A percentile compares a stretch with the other conserved stretches of the same genome.
Conservation (phyloP, 2,113 vertebrate species). For the Mastomys coucha region DNA sequence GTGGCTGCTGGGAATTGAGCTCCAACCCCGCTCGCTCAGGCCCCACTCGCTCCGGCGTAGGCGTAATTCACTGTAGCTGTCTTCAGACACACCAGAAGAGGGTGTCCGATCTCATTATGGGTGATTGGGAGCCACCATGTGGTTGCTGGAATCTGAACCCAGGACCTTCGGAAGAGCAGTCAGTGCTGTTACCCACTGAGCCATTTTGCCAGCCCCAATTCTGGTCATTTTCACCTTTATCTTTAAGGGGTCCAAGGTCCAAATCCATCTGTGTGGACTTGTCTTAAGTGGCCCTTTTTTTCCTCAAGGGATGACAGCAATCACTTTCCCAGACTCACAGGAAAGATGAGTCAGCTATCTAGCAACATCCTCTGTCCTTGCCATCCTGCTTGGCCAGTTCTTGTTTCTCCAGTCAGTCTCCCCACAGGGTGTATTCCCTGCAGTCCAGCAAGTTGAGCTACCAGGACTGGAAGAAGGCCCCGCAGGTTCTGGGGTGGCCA, state of each 20-base stretch:
- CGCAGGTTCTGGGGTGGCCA: not conserved
- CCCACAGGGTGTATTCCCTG: not conserved
- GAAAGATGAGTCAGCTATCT: not conserved
- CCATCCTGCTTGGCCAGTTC: not conserved
- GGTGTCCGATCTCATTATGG: no score
- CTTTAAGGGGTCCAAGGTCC: not conserved
- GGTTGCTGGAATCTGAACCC: no score
- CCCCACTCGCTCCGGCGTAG: no score
- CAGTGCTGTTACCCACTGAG: no score
- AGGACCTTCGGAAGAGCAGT: no score
- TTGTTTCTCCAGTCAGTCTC: not conserved
- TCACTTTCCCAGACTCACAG: not conserved
- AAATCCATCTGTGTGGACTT: not conserved
- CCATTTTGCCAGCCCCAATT: not conserved
- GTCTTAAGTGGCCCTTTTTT: no score
- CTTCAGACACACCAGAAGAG: no score
- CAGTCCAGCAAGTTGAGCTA: not conserved
- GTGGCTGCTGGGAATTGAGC: no score
- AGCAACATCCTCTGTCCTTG: not conserved
- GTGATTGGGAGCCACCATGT: no score
- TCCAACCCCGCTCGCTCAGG: no score
- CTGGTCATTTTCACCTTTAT: not conserved
- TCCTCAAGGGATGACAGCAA: not conserved
- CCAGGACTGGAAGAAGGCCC: not conserved
- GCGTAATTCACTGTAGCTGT: no score